Evolutionary conservation across 2,113 vertebrate species (phyloP).

Genomic region (Ellobius talpinus): DNA sequence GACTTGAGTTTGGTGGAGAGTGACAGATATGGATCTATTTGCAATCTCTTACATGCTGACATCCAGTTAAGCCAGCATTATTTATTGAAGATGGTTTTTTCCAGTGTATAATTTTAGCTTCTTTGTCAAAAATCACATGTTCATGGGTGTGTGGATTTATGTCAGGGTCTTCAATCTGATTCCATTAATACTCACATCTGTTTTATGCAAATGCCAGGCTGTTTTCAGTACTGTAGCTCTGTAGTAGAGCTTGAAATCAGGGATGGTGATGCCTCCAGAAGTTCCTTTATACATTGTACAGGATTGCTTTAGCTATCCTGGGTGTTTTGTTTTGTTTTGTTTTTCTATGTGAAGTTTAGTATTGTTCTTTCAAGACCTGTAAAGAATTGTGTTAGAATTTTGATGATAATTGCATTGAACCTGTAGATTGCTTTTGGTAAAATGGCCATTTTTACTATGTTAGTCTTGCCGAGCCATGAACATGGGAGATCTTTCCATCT

Average conservation of each 20-base stretch:
- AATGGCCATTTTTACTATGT: not conserved
- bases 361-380: not conserved
- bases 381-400: not conserved
- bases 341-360: not conserved
- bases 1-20: not conserved
- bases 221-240: not conserved
- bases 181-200: not conserved
- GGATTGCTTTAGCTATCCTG: not conserved
- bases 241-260: not conserved
- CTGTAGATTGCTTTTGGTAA: not conserved
- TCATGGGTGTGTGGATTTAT: not conserved
- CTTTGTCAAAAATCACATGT: not conserved
- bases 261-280: not conserved
- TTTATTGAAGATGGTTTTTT: not conserved
- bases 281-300: not conserved
- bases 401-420: not conserved
- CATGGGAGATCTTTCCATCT: not conserved
- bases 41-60: not conserved
- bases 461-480: not conserved
- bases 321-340: not conserved
- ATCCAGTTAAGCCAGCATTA: not conserved
- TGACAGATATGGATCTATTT: slow-evolving; percentile 71
- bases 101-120: not conserved
- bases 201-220: not conserved
- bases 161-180: not conserved